These are phyloP conservation scores for Mesorhabditis sp. DNA, from an alignment of 2,888 invertebrate species.

Conservation along the genomic window DNA sequence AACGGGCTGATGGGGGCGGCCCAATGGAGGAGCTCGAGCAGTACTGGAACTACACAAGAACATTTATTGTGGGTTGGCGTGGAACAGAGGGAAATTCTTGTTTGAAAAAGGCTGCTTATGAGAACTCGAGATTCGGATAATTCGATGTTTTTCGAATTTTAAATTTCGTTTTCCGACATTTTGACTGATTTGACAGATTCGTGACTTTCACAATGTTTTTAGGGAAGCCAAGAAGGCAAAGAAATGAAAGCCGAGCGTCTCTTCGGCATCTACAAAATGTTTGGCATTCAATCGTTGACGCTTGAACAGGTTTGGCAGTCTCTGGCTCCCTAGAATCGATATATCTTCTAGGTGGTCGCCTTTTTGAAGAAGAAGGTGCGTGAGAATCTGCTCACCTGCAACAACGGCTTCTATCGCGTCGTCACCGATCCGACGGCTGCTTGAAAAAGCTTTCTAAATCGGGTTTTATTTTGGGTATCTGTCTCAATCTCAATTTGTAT, in stretches of 20 bases:
- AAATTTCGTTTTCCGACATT: neutral
- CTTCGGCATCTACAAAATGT: conserved; percentile 46
- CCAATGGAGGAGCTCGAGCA: conserved; percentile 48
- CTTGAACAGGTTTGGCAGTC: conserved; percentile 7
- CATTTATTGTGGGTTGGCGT: conserved; percentile 30
- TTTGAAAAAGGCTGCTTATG: too few relatives aligned
- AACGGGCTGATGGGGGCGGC: conserved; percentile 12
- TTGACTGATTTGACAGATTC: neutral
- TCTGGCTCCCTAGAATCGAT: neutral
- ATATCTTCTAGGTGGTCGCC: conserved; percentile 4
- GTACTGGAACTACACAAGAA: conserved; percentile 52
- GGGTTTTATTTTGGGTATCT: too few relatives aligned
- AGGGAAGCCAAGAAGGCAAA: conserved; percentile 34
- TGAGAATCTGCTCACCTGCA: neutral
- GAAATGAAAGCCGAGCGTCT: conserved; percentile 45
- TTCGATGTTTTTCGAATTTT: too few relatives aligned
- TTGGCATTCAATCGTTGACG: conserved; percentile 31
- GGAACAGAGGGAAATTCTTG: neutral
- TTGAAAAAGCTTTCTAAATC: too few relatives aligned
- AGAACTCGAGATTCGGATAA: too few relatives aligned
- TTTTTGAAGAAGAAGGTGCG: conserved; percentile 1
- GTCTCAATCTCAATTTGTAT: too few relatives aligned
- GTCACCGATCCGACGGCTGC: neutral
- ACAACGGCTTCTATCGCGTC: neutral
- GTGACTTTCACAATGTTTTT: conserved; percentile 10